A percentile compares a stretch with the other conserved stretches of the same genome.
phyloP scores from a whole-genome alignment of 1,140 invertebrate genomes.

The Habropoda laboriosa region DNA sequence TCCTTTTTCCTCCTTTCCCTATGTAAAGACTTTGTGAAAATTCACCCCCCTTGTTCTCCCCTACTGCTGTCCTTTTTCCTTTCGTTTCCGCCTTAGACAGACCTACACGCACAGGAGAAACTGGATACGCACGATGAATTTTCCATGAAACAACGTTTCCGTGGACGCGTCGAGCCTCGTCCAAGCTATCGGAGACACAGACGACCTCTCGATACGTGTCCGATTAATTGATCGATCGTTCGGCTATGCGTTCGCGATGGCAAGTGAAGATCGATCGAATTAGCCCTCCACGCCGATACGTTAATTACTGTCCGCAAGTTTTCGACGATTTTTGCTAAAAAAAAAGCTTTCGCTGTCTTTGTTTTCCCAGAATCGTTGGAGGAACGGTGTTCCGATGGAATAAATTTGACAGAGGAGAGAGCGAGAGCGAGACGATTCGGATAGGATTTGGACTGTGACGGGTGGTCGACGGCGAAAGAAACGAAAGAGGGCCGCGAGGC shows the following conservation, averaged over 20 bases:
- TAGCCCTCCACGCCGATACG: neutral
- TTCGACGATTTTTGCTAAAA: rapidly evolving
- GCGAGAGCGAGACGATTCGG: neutral
- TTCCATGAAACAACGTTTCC: slow-evolving; percentile 7
- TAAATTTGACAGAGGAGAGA: neutral
- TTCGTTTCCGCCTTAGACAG: no score
- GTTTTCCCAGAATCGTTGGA: no score
- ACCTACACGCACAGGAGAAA: neutral
- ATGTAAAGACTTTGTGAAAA: slow-evolving; percentile 14
- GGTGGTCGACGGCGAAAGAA: neutral
- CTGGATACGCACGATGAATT: neutral
- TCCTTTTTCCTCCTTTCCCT: no score
- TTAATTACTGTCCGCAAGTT: neutral
- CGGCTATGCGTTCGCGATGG: neutral
- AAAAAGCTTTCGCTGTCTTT: no score
- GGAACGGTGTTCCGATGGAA: neutral
- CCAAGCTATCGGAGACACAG: neutral
- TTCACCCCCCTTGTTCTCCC: neutral
- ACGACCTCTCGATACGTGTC: neutral
- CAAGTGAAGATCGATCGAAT: neutral
- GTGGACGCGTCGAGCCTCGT: neutral
- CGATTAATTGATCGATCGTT: slow-evolving; percentile 41
- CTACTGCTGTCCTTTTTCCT: no score
- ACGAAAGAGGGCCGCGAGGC: neutral
- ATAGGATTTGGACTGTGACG: no score